These are phyloP conservation scores for Halyomorpha halys DNA, from an alignment of 1,140 invertebrate species.

Conservation along the genomic window DNA sequence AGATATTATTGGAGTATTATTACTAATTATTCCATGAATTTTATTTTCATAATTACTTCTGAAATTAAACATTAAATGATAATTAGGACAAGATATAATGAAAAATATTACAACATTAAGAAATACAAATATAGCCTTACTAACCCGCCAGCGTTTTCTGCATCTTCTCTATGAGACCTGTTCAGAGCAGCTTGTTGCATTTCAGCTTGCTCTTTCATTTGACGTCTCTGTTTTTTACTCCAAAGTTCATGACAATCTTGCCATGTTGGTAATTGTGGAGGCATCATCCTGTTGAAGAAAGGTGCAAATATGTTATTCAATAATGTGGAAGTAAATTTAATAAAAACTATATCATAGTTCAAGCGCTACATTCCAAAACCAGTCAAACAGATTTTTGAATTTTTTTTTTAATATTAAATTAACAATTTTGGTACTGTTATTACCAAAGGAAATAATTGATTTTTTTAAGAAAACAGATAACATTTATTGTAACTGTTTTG, in stretches of 20 bases:
- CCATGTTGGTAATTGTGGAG: constrained; percentile 77
- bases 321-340: not conserved
- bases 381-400: no score
- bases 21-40: constrained; percentile 6
- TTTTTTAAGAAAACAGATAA: no score
- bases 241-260: constrained; percentile 99
- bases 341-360: no score
- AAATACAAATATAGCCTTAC: not conserved
- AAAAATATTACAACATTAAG: no score
- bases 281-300: constrained; percentile 55
- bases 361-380: no score
- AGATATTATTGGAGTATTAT: not conserved
- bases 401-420: no score
- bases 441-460: no score
- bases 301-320: no score
- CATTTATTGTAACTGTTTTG: no score
- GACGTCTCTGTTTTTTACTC: constrained; percentile 83
- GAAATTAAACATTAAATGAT: not conserved
- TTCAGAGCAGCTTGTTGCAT: constrained; percentile 8
- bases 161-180: constrained; percentile 3
- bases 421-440: no score
- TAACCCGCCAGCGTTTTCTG: constrained; percentile 15
- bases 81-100: no score
- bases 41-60: not conserved
- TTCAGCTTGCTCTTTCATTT: constrained; percentile 56